Base-by-base conservation (phyloP, 1,140 invertebrate species). In the Daktulosphaira vitifoliae region DNA sequence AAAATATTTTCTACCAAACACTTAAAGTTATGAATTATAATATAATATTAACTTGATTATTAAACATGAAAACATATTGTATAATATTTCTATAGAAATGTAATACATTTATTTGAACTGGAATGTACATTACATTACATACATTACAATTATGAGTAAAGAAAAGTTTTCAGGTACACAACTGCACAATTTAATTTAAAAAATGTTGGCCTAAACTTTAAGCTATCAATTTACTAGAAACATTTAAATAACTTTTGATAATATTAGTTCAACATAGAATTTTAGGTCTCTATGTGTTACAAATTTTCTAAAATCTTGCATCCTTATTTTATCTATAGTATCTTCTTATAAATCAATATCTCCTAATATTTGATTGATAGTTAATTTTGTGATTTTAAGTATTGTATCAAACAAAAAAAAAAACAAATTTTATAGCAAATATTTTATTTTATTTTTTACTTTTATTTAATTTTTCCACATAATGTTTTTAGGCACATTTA, bases 81-180 rank as follows among this genome's bases (percentile, higher is more conserved):
- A n/a, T n/a, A n/a, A n/a, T n/a, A n/a, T n/a, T n/a, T n/a, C n/a
- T n/a, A n/a, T n/a, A n/a, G n/a, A n/a, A n/a, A n/a, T n/a, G n/a
- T n/a, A n/a, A n/a, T n/a, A n/a, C n/a, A n/a, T n/a, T n/a, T n/a
- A n/a, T n/a, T n/a, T n/a, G n/a, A n/a, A n/a, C n/a, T n/a, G n/a
- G n/a, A n/a, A n/a, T n/a, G n/a, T n/a, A n/a, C n/a, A n/a, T n/a
- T n/a, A n/a, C n/a, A n/a, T n/a, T n/a, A n/a, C n/a, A n/a, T n/a
- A n/a, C n/a, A n/a, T n/a, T n/a, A n/a, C n/a, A n/a, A n/a, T n/a
- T n/a, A 62, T 62, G 56, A 62, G 42, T 33, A 62, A 33, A 48
- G 56, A 62, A 62, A 62, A 62, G 18, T 48, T 62, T 62, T 62
- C 56, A 11, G 56, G 56, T 62, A 62, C 1, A 16, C 20, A 29